A percentile compares a stretch with the other conserved stretches of the same genome.
phyloP scores from a whole-genome alignment of 2,113 vertebrate species.

The Ameiurus melas region DNA sequence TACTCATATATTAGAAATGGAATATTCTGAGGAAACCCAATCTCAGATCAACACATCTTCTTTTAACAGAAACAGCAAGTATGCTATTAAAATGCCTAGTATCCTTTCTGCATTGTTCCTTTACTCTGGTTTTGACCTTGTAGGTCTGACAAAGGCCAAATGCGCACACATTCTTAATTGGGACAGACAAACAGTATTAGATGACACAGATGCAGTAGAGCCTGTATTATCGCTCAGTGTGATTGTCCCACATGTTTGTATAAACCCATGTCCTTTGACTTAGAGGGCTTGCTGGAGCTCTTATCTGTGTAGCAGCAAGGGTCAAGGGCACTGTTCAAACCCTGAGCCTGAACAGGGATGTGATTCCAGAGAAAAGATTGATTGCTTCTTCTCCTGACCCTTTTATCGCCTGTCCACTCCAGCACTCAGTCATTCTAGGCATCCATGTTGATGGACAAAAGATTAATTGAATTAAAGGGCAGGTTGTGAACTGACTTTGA shows the following conservation, averaged over 20 bases:
- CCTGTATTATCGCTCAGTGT: slow-evolving; percentile 44
- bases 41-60: slow-evolving; percentile 12
- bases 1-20: neutral
- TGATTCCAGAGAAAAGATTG: slow-evolving; percentile 53
- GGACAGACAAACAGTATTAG: slow-evolving; percentile 51
- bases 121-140: slow-evolving; percentile 24
- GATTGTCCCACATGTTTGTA: slow-evolving; percentile 48
- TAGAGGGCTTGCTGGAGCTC: slow-evolving; percentile 42
- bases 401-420: slow-evolving; percentile 44
- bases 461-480: slow-evolving; percentile 59
- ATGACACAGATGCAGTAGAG: slow-evolving; percentile 46
- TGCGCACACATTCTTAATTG: slow-evolving; percentile 44
- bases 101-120: slow-evolving; percentile 6
- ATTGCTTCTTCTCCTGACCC: slow-evolving; percentile 46
- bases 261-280: slow-evolving; percentile 51
- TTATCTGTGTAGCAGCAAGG: slow-evolving; percentile 37
- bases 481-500: slow-evolving; percentile 44
- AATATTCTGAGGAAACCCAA: neutral
- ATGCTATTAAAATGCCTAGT: neutral
- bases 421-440: slow-evolving; percentile 52
- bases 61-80: slow-evolving; percentile 23
- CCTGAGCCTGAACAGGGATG: slow-evolving; percentile 39
- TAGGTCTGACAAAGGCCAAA: slow-evolving; percentile 17
- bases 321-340: slow-evolving; percentile 55
- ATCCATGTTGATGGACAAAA: slow-evolving; percentile 55